Evolutionary conservation across 1,140 invertebrate species (phyloP), one percentile per base, ranked within the genome.

Genomic region (Caenorhabditis remanei): DNA sequence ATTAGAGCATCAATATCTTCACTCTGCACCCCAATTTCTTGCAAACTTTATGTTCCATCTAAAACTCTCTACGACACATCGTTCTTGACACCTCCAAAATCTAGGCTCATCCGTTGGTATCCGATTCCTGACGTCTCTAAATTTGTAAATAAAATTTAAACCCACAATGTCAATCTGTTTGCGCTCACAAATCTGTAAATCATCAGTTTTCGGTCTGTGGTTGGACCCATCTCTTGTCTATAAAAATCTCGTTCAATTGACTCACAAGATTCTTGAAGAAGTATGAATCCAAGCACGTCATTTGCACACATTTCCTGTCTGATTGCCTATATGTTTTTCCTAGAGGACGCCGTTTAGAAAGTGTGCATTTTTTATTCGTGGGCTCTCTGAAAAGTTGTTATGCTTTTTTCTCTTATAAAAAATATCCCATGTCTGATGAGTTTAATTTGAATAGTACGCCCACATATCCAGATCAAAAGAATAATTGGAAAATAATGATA

Each of bases 261-360:
- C 56, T 58, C 56, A 58, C n/a, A 58, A 58, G 56, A 58, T 5
- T 58, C 19, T 53, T 16, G 16, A 53, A 53, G 50, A 53, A 19
- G n/a, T 58, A n/a, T 58, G 19, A 8, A 58, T 58, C 19, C n/a
- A 58, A 32, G 32, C 56, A 21, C 56, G 56, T 63, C 61, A 63
- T 63, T 63, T 63, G 61, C 61, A 63, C 61, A 63, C 61, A 63
- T 63, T 63, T 63, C 61, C 61, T 63, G 61, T 63, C 61, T 63
- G 61, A 63, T 63, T 63, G 24, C 11, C 13, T 58, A 58, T 58
- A 16, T 24, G 32, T 32, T 11, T 32, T 32, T 24, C 11, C 4
- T 8, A 32, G 61, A 63, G 61, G 61, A 14, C 55, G 55, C 11
- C 55, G 14, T n/a, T 58, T n/a, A 19, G 55, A 16, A 53, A 13